phyloP scores from a whole-genome alignment of 1,140 invertebrate species.

The Papilio xuthus region DNA sequence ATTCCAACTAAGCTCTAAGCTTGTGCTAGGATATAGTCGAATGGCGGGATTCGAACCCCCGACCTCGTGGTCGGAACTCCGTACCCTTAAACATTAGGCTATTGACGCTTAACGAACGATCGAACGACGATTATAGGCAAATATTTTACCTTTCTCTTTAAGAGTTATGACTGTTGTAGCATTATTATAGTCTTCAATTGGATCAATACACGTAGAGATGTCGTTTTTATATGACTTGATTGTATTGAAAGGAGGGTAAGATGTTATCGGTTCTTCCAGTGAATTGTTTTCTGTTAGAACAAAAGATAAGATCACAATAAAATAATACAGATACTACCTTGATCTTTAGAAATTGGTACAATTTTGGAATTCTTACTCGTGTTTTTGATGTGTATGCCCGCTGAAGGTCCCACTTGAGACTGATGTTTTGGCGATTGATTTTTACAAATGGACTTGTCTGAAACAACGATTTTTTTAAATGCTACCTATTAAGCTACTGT shows the following conservation, averaged over 20 bases:
- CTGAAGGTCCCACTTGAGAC: constrained; percentile 56
- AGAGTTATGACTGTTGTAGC: too few relatives aligned
- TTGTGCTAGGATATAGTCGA: too few relatives aligned
- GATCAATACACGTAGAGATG: neutral
- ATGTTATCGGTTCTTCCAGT: neutral
- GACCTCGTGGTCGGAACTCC: too few relatives aligned
- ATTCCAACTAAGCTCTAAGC: too few relatives aligned
- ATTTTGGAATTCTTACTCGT: constrained; percentile 38
- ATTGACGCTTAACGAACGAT: too few relatives aligned
- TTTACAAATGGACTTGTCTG: constrained; percentile 29
- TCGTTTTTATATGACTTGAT: neutral
- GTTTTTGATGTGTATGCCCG: constrained; percentile 47
- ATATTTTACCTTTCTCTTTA: neutral
- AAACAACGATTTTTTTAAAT: neutral
- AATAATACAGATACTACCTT: too few relatives aligned
- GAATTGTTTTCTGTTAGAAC: neutral
- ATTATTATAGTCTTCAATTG: neutral
- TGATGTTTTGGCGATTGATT: constrained; percentile 42
- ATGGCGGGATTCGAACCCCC: too few relatives aligned
- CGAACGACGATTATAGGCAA: too few relatives aligned
- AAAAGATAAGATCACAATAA: neutral
- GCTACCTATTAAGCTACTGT: too few relatives aligned
- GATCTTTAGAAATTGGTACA: neutral
- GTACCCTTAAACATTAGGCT: too few relatives aligned
- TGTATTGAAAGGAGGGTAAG: neutral